phyloP scores from a whole-genome alignment of 2,113 vertebrate genomes.

The Atrichornis clamosus region DNA sequence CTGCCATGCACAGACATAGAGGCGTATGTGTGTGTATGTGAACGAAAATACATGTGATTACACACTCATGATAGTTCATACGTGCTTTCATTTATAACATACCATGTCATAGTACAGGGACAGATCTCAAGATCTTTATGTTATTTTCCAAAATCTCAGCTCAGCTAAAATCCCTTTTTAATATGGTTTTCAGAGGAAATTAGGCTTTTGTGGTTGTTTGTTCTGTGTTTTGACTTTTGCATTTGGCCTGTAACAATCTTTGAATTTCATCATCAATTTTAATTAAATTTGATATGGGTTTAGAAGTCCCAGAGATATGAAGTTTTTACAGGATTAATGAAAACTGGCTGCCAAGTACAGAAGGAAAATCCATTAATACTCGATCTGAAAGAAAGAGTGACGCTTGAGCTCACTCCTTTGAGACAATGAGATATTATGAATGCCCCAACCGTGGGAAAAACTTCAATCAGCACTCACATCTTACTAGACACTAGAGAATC shows the following conservation, averaged over 20 bases:
- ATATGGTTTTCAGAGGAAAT: not conserved
- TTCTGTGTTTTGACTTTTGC: not conserved
- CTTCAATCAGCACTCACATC: constrained; percentile 55
- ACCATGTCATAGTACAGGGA: not conserved
- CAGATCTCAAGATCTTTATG: not conserved
- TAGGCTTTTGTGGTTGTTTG: not conserved
- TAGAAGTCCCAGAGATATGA: not conserved
- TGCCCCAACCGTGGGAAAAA: constrained; percentile 65
- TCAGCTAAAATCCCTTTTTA: not conserved
- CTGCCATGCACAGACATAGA: not conserved
- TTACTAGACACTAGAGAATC: constrained; percentile 40
- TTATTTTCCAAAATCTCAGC: not conserved
- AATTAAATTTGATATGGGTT: constrained; percentile 22
- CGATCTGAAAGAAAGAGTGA: constrained; percentile 11
- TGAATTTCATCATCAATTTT: not conserved
- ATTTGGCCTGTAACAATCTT: not conserved
- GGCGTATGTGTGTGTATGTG: not conserved
- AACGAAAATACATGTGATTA: not conserved
- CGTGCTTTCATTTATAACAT: not conserved
- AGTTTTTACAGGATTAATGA: constrained; percentile 31
- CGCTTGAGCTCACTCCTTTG: constrained; percentile 6
- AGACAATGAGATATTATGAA: constrained; percentile 58
- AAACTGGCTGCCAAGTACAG: constrained; percentile 14
- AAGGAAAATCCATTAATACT: constrained; percentile 26
- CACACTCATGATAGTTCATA: not conserved